Evolutionary conservation across 2,113 vertebrate species (phyloP), one percentile per base, ranked within the genome.

Genomic region (Periophthalmus modestus): DNA sequence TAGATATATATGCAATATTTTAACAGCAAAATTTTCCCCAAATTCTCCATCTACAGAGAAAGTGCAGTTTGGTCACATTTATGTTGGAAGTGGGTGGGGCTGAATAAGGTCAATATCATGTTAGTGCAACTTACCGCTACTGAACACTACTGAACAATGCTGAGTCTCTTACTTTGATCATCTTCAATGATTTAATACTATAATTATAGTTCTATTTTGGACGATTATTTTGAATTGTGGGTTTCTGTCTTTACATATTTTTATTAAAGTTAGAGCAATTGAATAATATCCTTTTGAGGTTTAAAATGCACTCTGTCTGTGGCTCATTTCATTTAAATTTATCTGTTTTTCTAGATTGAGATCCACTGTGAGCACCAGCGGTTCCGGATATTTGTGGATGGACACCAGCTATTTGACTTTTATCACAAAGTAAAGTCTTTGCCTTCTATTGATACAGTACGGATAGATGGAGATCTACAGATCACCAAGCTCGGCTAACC

Each of bases 321-420:
- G 39, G 39, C 39, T 43, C 39, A 43, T 9, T 43, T 2, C 39
- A 43, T 43, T 43, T 43, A 43, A 43, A 11, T 50, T 46, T 24
- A 68, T 16, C 47, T 9, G 65, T 18, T 6, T 2, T 50, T 59
- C 10, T 93, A 99, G 98, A 94, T 99, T 80, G 98, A 99, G 93
- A 97, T 99, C 87, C 96, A 98, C 87, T 99, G 98, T 10, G 98
- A 99, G 88, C 97, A 99, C 92, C 96, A 96, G 71, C 93, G 97
- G 28, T 99, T 99, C 94, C 96, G 97, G 88, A 95, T 99, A 93
- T 98, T 98, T 89, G 96, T 99, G 90, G 98, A 99, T 48, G 96
- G 97, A 95, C 97, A 99, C 86, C 96, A 96, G 91, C 97, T 99
- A 80, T 99, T 99, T 95, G 98, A 99, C 95, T 99, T 98, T 96